phyloP scores from a whole-genome alignment of 1,140 invertebrate genomes.

The Calephelis virginiensis region DNA sequence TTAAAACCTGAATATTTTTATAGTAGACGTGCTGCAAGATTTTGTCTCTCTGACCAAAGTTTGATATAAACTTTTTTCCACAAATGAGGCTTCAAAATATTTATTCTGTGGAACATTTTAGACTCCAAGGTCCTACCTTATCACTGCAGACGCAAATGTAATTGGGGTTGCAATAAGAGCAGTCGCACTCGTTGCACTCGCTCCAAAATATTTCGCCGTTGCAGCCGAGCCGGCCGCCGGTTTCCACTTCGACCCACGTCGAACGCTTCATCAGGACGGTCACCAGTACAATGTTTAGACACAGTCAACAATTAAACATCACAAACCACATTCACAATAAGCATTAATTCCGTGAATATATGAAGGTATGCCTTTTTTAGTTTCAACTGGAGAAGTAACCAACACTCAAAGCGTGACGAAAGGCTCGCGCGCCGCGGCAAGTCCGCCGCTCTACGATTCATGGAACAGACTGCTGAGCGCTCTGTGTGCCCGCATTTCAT shows the following conservation, averaged over 20 bases:
- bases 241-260: constrained; percentile 77
- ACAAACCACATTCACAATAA: constrained; percentile 26
- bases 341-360: neutral
- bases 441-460: constrained; percentile 73
- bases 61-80: too few species aligned
- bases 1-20: too few species aligned
- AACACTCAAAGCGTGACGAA: constrained; percentile 41
- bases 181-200: constrained; percentile 76
- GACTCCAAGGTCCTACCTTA: constrained; percentile 54
- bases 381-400: neutral
- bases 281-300: constrained; percentile 32
- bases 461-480: constrained; percentile 58
- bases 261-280: constrained; percentile 74
- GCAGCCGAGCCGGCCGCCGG: constrained; percentile 75
- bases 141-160: constrained; percentile 79
- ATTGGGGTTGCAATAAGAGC: constrained; percentile 76
- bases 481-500: constrained; percentile 32
- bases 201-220: constrained; percentile 79
- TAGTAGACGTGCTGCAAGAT: too few species aligned
- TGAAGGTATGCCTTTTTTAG: neutral
- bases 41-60: too few species aligned
- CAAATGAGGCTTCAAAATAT: too few species aligned
- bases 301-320: constrained; percentile 47
- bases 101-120: neutral
- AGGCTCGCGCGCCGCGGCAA: constrained; percentile 52